Evolutionary conservation across 1,140 invertebrate genomes (phyloP), one percentile per base, ranked within the genome.

Genomic region (Drosophila arizonae): DNA sequence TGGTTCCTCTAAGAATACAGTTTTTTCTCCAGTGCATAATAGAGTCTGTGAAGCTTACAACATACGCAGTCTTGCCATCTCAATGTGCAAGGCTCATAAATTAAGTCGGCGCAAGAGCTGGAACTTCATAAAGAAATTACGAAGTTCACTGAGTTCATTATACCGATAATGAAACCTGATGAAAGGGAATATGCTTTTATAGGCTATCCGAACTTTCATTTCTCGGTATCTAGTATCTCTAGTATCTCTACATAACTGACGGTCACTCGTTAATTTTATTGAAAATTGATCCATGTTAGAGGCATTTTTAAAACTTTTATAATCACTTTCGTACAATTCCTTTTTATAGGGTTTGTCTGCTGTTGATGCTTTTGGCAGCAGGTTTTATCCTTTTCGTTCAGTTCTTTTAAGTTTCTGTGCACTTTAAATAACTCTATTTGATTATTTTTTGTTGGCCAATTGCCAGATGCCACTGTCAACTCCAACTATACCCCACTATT

Each of bases 391-490:
- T 28, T 43, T n/a, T 4, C 24, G 26, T 45, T 1, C 4, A 15
- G 15, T 3, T 58, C 30, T 33, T 39, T 15, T 8, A 24, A 28
- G 13, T 55, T 63, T 61, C 36, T 33, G 13, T 50, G 24, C 33
- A 55, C 65, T 61, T 71, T 58, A 28, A 79, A 76, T 75, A 76
- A 81, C 70, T 28, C 5, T 28, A 4, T 28, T 28, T 28, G 26
- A 5, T 5, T 5, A 28, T 3, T 28, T 3, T 3, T 1, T 5
- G 5, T 3, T 28, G 26, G 26, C 26, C 26, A 28, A 5, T 28
- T 74, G 81, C 68, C 57, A 58, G 43, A 33, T 56, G 81, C 82
- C 81, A 85, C 26, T 52, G 57, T 72, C 69, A 52, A 71, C 45
- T 60, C 54, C 33, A 33, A 52, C 39, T 70, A 15, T 52, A 17